Percentiles rank a stretch among this genome's conserved stretches.
Evolutionary conservation across 2,113 vertebrate species (phyloP).

Genomic region (Potamarius usumacintae): DNA sequence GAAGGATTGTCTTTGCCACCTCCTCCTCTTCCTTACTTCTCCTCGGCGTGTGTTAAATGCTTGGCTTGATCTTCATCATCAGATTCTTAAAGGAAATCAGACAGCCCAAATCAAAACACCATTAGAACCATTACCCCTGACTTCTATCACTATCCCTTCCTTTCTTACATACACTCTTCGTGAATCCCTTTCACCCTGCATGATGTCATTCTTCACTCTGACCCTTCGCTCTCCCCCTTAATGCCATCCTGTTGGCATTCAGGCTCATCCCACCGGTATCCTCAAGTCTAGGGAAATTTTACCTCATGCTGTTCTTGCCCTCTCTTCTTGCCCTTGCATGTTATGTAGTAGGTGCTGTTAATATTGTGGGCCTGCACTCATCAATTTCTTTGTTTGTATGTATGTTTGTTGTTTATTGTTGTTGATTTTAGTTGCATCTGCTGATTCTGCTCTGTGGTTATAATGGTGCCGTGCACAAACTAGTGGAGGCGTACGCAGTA

Average conservation of each 20-base stretch:
- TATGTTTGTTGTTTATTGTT: constrained; percentile 40
- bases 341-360: constrained; percentile 49
- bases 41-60: constrained; percentile 36
- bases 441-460: constrained; percentile 37
- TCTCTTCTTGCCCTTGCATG: constrained; percentile 62
- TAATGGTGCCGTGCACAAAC: constrained; percentile 30
- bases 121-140: not conserved
- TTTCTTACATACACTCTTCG: constrained; percentile 12
- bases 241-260: constrained; percentile 41
- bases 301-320: constrained; percentile 50
- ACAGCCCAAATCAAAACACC: not conserved
- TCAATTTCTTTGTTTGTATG: constrained; percentile 52
- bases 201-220: constrained; percentile 32
- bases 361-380: constrained; percentile 52
- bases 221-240: not conserved
- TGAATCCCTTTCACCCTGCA: constrained; percentile 33
- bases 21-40: constrained; percentile 53
- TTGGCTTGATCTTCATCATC: constrained; percentile 47
- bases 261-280: constrained; percentile 9
- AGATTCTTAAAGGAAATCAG: constrained; percentile 18
- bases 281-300: not conserved
- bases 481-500: constrained; percentile 4
- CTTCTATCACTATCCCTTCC: constrained; percentile 23
- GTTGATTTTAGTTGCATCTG: constrained; percentile 43
- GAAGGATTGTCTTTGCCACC: constrained; percentile 26